phyloP scores from a whole-genome alignment of 1,140 invertebrate genomes.

The Panagrolaimus sp. region DNA sequence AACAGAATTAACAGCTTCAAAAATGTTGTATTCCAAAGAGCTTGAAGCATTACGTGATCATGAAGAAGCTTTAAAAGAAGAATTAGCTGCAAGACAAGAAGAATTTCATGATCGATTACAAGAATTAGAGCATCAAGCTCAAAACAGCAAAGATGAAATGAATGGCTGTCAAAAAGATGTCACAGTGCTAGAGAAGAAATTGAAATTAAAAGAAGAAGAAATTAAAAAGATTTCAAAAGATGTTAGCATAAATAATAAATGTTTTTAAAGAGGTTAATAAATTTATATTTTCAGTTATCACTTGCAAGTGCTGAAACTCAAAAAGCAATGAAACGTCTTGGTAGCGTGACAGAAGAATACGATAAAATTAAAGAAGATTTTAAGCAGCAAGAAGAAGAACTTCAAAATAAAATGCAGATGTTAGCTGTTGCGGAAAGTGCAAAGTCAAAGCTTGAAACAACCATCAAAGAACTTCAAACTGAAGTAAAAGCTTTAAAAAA shows the following conservation, averaged over 20 bases:
- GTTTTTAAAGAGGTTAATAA: background rate
- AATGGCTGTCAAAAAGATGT: constrained; percentile 48
- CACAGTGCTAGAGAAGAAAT: constrained; percentile 43
- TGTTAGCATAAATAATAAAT: constrained; percentile 25
- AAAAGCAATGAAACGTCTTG: constrained; percentile 25
- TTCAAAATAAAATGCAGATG: constrained; percentile 36
- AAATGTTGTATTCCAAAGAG: constrained; percentile 52
- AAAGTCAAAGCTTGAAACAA: constrained; percentile 42
- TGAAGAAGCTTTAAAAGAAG: constrained; percentile 56
- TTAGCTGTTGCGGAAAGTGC: constrained; percentile 45
- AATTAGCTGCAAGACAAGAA: constrained; percentile 53
- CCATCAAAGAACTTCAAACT: constrained; percentile 45
- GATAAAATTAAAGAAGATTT: constrained; percentile 26
- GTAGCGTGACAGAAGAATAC: constrained; percentile 1
- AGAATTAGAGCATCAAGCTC: constrained; percentile 51
- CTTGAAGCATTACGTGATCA: constrained; percentile 55
- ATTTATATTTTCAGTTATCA: constrained; percentile 34
- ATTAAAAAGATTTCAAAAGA: constrained; percentile 47
- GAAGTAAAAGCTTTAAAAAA: constrained; percentile 53
- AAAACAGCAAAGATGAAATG: constrained; percentile 49
- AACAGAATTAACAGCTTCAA: constrained; percentile 53
- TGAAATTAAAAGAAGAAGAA: constrained; percentile 51
- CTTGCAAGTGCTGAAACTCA: constrained; percentile 47
- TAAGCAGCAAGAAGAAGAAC: constrained; percentile 41
- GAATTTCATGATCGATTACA: constrained; percentile 55